Conservation (phyloP, 2,113 vertebrate genomes). For the Notothenia rossii region DNA sequence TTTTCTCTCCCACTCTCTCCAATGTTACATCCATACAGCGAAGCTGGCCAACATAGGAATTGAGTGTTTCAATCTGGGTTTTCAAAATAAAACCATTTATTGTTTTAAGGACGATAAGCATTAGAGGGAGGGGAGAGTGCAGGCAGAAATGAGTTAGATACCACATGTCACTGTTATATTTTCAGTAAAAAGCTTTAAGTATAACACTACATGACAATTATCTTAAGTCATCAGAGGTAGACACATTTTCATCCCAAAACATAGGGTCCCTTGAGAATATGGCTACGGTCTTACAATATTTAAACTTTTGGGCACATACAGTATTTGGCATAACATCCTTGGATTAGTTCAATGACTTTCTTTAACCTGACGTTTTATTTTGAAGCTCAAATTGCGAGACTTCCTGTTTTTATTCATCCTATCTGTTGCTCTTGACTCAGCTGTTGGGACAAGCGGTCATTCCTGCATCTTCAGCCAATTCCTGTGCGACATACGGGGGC, state of each 20-base stretch:
- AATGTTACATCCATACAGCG: constrained; percentile 58
- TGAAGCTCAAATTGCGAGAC: constrained; percentile 15
- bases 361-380: constrained; percentile 37
- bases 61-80: neutral
- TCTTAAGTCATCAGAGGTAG: neutral
- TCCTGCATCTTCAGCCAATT: constrained; percentile 69
- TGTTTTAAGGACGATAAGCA: neutral
- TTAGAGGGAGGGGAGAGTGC: neutral
- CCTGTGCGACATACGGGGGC: constrained; percentile 77
- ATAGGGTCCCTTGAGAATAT: neutral
- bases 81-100: constrained; percentile 63
- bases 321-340: neutral
- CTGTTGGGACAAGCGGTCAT: constrained; percentile 63
- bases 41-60: neutral
- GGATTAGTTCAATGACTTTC: neutral
- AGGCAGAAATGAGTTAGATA: fast-evolving
- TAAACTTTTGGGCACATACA: neutral
- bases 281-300: neutral
- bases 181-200: neutral
- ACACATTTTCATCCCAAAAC: fast-evolving
- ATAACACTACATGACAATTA: neutral
- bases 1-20: constrained; percentile 68
- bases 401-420: constrained; percentile 36
- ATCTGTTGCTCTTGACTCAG: constrained; percentile 46
- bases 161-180: neutral